Base-by-base conservation (phyloP, 2,797 vertebrate species). In the Champsocephalus esox region DNA sequence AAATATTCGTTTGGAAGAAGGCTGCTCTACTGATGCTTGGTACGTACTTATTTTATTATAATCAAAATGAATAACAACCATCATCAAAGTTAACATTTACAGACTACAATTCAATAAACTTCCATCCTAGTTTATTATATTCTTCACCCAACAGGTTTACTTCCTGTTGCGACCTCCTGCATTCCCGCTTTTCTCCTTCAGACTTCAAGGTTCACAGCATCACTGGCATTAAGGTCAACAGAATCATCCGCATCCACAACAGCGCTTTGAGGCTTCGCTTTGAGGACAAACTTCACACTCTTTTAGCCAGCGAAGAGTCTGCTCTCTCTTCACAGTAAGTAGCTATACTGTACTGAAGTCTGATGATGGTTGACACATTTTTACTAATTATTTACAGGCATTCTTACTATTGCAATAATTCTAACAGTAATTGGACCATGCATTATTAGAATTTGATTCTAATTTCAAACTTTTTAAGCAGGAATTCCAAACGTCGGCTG, bases 1-100 rank as follows among this genome's bases (percentile, higher is more conserved):
- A 79, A 98, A 97, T 72, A 94, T 95, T 84, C 93, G 92, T 59
- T 96, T 98, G 87, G 96, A 98, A 82, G 95, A 97, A 83, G 95
- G 94, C 70, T 92, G 92, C 77, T 81, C 87, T 71, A 90, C 91
- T 38, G 94, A 97, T 72, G 80, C 93, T 45, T 96, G 95, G 96
- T 96, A 96, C 70, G 55, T 72, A 56, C 45, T 34, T 19, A 0
- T 9, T 28, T 19, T 19, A 0, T 9, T 38, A 46, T 67, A 14
- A 59, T 55, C 9, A 58, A 41, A 14, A 56, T 3, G 32, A 72
- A 50, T 41, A 43, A 28, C 28, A 59, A 19, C 3, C 24, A 52
- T 58, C 19, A 17, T 65, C 4, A 5, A 17, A 49, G 32, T 58
- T 75, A 3, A 49, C 17, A 17, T 16, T 67, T 63, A 16, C 41